phyloP scores from a whole-genome alignment of 2,888 invertebrate species.

The Folsomia manolachei region DNA sequence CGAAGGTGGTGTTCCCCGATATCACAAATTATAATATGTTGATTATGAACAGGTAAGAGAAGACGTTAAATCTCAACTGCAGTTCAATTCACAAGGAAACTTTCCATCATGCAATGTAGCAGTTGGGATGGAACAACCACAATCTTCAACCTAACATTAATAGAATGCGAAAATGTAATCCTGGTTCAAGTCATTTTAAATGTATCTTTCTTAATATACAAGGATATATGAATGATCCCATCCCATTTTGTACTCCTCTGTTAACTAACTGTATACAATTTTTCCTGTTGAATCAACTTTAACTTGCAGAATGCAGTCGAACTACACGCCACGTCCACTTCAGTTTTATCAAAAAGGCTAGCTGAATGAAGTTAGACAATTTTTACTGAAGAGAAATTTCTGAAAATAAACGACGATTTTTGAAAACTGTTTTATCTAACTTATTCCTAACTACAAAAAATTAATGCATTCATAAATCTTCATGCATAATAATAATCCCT shows the following conservation, averaged over 20 bases:
- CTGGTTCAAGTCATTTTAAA: no score
- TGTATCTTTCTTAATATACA: no score
- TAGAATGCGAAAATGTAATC: no score
- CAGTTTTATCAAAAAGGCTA: no score
- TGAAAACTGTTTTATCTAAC: no score
- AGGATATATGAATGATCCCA: background rate
- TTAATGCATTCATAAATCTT: no score
- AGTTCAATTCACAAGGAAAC: constrained; percentile 5
- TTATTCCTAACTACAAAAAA: no score
- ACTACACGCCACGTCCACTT: background rate
- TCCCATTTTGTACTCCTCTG: background rate
- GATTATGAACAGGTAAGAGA: background rate
- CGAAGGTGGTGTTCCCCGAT: background rate
- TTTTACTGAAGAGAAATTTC: no score
- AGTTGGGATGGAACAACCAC: background rate
- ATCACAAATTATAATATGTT: constrained; percentile 6
- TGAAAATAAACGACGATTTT: no score
- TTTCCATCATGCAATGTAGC: background rate
- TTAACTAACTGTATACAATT: constrained; percentile 3
- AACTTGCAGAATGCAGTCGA: background rate
- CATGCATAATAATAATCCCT: no score
- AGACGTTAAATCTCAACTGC: background rate
- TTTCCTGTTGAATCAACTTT: background rate
- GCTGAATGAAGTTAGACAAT: no score
- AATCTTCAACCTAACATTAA: background rate